Base-by-base conservation (phyloP, 53 echinoderm and acorn worm species). In the Paelopatides confundens region DNA sequence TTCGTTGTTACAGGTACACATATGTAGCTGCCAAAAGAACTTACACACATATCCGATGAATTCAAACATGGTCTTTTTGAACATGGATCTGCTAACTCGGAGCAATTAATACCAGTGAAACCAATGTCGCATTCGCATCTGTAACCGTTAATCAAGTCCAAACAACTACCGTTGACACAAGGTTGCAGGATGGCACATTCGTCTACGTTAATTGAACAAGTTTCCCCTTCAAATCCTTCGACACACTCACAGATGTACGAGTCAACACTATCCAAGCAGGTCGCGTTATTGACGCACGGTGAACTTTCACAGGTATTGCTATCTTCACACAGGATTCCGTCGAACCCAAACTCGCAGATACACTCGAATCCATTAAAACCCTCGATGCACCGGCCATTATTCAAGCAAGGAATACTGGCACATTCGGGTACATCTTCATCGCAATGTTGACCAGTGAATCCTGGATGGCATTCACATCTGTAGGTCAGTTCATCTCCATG, bases 381-480 rank as follows among this genome's bases (percentile, higher is more conserved):
- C 24, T 74, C 76, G 43, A 74, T 74, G 39, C 76, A 74, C 10
- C 43, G 18, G 15, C 76, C 76, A 23, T 74, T 74, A 76, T 95
- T 95, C n/a, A 81, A n/a, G 50, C 95, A 95, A 5, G 95, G 95
- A 10, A 17, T 71, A 54, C 92, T 92, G 0, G 23, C 28, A 51
- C 95, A 95, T 71, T 93, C 92, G 37, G 85, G 81, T 27, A 85
- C 82, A 14, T 90, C 79, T 9, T 76, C 52, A 33, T 74, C 85
- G 70, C 95, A 95, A 31, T 54, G 81, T 5, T n/a, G 30, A n/a
- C 95, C 95, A 13, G 23, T 54, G 68, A 87, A 95, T 17, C 95
- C 95, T 21, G 37, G 62, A 8, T 24, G 14, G 69, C 95, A 95
- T 28, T 66, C 35, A 64, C 95, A 95, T 21, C 5, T 29, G 47